Evolutionary conservation across 1,140 invertebrate genomes (phyloP).

Genomic region (Neodiprion virginianus): DNA sequence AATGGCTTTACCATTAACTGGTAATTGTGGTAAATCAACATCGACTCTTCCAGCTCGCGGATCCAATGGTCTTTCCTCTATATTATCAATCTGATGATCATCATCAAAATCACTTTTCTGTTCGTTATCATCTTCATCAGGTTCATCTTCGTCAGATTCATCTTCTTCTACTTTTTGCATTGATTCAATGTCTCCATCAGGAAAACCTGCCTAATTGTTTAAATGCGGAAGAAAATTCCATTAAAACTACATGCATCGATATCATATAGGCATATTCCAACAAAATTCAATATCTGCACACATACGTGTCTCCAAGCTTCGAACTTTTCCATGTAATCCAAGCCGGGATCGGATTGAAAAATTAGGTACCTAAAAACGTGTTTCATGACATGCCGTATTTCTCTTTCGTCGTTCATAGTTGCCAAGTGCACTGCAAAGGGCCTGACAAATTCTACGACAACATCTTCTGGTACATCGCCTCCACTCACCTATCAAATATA

Average conservation of each 20-base stretch:
- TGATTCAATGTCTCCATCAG: constrained; percentile 68
- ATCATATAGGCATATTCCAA: constrained; percentile 25
- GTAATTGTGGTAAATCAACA: constrained; percentile 73
- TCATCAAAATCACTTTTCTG: constrained; percentile 47
- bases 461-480: constrained; percentile 65
- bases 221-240: constrained; percentile 27
- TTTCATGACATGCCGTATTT: constrained; percentile 65
- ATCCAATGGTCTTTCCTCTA: constrained; percentile 65
- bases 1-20: constrained; percentile 66
- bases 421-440: constrained; percentile 71
- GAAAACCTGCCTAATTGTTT: constrained; percentile 70
- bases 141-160: constrained; percentile 52
- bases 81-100: constrained; percentile 39
- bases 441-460: constrained; percentile 66
- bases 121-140: constrained; percentile 39
- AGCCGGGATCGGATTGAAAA: constrained; percentile 73
- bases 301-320: constrained; percentile 70
- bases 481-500: constrained; percentile 62
- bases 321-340: constrained; percentile 74
- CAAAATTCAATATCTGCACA: constrained; percentile 23
- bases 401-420: constrained; percentile 61
- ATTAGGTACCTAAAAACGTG: constrained; percentile 76
- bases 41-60: constrained; percentile 80
- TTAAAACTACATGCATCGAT: not conserved
- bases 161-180: constrained; percentile 64